Percentiles rank a stretch among this genome's conserved stretches.
phyloP scores from a whole-genome alignment of 2,888 invertebrate genomes.

The Catotricha subobsoleta region DNA sequence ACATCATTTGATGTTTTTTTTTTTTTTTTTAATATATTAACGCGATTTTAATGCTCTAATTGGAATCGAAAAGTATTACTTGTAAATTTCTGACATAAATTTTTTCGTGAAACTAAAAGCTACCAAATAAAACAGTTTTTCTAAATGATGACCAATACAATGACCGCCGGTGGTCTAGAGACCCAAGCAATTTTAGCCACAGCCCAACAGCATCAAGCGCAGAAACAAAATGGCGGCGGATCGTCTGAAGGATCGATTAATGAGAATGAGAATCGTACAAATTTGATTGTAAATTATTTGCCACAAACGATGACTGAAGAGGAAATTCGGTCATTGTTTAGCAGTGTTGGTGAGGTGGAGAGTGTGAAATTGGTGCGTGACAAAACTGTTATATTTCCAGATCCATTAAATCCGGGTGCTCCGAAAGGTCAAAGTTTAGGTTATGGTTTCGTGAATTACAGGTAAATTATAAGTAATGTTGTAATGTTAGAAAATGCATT shows the following conservation, averaged over 20 bases:
- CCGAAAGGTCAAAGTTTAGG: conserved; percentile 90
- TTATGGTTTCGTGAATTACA: conserved; percentile 99
- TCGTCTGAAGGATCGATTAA: conserved; percentile 15
- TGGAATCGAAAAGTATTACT: no score
- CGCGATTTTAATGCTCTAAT: no score
- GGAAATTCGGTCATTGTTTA: conserved; percentile 93
- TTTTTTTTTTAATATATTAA: no score
- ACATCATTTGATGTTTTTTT: no score
- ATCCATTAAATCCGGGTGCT: conserved; percentile 42
- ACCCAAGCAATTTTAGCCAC: conserved; percentile 15
- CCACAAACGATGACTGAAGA: conserved; percentile 99
- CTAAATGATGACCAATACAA: conserved; percentile 27
- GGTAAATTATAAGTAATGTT: no score
- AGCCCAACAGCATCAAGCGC: conserved; percentile 18
- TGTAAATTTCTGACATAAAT: no score
- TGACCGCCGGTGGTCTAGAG: conserved; percentile 16
- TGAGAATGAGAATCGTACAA: conserved; percentile 87
- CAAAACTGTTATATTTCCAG: conserved; percentile 69
- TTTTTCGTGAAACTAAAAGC: no score
- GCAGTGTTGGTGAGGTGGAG: conserved; percentile 97
- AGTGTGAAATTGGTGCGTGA: conserved; percentile 98
- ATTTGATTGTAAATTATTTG: conserved; percentile 98
- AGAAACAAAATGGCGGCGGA: conserved; percentile 51
- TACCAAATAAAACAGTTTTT: no score
- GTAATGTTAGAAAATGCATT: no score